A percentile compares a stretch with the other conserved stretches of the same genome.
phyloP scores from a whole-genome alignment of 1,140 invertebrate genomes.

The Drosophila malerkotliana region DNA sequence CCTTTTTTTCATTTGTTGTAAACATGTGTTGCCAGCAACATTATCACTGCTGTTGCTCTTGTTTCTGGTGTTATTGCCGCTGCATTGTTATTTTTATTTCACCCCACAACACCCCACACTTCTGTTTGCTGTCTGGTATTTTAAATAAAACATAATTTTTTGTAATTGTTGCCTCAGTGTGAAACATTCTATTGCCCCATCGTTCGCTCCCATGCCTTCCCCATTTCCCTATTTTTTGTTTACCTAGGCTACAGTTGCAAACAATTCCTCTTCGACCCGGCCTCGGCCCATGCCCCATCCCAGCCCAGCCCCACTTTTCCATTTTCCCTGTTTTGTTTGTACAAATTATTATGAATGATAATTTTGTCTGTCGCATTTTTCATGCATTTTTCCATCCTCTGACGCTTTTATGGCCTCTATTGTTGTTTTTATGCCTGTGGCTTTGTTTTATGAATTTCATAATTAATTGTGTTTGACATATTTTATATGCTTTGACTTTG shows the following conservation, averaged over 20 bases:
- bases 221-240: conserved; percentile 28
- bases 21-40: conserved; percentile 76
- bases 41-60: conserved; percentile 57
- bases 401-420: conserved; percentile 49
- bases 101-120: background rate
- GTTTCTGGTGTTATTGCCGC: conserved; percentile 12
- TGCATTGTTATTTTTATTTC: conserved; percentile 67
- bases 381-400: conserved; percentile 51
- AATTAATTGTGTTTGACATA: conserved; percentile 74
- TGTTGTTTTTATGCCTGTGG: conserved; percentile 52
- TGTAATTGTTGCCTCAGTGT: conserved; percentile 60
- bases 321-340: conserved; percentile 41
- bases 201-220: conserved; percentile 1
- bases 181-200: conserved; percentile 50
- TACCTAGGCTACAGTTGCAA: conserved; percentile 47
- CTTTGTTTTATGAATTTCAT: conserved; percentile 71
- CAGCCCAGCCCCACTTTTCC: background rate
- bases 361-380: conserved; percentile 75
- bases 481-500: conserved; percentile 41
- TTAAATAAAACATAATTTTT: conserved; percentile 76
- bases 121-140: conserved; percentile 47
- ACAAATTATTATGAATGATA: conserved; percentile 77
- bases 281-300: no score
- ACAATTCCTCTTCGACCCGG: conserved; percentile 16
- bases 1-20: conserved; percentile 35